Evolutionary conservation across 2,888 invertebrate genomes (phyloP), one percentile per base, ranked within the genome.

Genomic region (Cosmia trapezina): DNA sequence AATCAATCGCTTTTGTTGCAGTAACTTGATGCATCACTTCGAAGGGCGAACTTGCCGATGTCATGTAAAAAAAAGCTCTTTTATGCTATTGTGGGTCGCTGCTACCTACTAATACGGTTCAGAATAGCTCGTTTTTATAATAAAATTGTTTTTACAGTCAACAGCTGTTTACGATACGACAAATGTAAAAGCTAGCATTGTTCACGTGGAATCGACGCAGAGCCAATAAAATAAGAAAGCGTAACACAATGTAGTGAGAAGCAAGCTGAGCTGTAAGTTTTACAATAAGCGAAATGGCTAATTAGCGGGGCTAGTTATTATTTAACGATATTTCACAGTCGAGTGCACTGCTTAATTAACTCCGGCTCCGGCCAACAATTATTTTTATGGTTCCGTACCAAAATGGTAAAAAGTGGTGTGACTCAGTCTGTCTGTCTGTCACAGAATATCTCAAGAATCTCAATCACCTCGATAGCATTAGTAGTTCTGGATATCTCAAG

Each of bases 1-100:
- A 94, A 94, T 94, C 95, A 95, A 94, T 95, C 93, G 93, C 93
- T 93, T 95, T 95, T 94, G 95, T 94, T 95, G 94, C 94, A 94
- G 90, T 91, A 91, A 91, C 91, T 91, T 91, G 91, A 93, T 92
- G 93, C 93, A 91, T 89, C 89, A 90, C 86, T 84, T 80, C 80
- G 84, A 85, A 89, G 83, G 86, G 85, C 76, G 86, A 87, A 81
- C 80, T 86, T 80, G 77, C 67, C 72, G 74, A 71, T 80, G 76
- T 81, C 78, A 76, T 76, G 72, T 54, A 80, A 73, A 81, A 60
- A 60, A 77, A 70, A 61, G 63, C 47, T 41, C 57, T 57, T 73
- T 53, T 45, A 80, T 60, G 47, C 73, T 64, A 84, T 70, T 83
- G 70, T 77, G 51, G 54, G 72, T 69, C 76, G 63, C 86, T 75